Percentiles rank a stretch among this genome's conserved stretches.
Conservation (phyloP, 2,888 invertebrate genomes). For the Nowickia ferox region DNA sequence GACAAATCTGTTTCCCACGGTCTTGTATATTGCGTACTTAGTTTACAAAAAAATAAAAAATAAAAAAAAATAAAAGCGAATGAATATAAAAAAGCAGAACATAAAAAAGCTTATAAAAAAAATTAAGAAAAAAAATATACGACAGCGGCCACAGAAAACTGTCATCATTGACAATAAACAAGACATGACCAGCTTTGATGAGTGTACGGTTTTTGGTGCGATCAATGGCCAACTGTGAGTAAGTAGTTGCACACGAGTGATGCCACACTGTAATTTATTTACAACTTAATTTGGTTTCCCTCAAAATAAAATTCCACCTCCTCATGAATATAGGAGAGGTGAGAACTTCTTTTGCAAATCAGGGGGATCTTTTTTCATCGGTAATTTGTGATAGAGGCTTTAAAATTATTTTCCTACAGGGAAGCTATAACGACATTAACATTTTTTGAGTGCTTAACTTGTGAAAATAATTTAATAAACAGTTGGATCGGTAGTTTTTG, state of each 20-base stretch:
- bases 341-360: no score
- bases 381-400: no score
- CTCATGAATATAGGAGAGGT: no score
- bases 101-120: conserved; percentile 73
- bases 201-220: conserved; percentile 69
- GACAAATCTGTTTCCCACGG: conserved; percentile 84
- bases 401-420: no score
- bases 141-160: conserved; percentile 77
- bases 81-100: conserved; percentile 67
- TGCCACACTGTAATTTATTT: conserved; percentile 42
- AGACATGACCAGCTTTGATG: conserved; percentile 77
- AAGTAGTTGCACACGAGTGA: conserved; percentile 13
- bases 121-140: conserved; percentile 73
- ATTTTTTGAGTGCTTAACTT: no score
- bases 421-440: no score
- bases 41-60: conserved; percentile 49
- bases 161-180: conserved; percentile 83
- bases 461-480: no score
- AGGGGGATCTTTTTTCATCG: no score
- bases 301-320: no score
- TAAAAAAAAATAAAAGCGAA: no score
- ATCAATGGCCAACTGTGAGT: conserved; percentile 72
- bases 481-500: no score
- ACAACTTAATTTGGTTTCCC: no score
- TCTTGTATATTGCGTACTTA: conserved; percentile 79